phyloP scores from a whole-genome alignment of 2,113 vertebrate species.

The Semicossyphus pulcher region DNA sequence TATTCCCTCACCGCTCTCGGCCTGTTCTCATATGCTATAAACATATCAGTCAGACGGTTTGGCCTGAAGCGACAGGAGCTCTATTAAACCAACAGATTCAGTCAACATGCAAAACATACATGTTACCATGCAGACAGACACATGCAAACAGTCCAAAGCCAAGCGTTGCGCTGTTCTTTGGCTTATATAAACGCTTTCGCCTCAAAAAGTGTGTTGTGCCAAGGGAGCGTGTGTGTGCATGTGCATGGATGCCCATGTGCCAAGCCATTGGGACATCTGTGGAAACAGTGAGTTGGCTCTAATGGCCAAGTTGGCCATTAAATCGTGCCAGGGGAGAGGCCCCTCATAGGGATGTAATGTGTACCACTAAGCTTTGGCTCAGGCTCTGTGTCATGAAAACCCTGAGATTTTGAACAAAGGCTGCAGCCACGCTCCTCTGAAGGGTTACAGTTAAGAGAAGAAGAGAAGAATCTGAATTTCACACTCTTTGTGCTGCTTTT shows the following conservation, averaged over 20 bases:
- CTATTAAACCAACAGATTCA: not conserved
- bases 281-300: conserved; percentile 54
- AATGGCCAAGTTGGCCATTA: conserved; percentile 71
- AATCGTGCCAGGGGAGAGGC: conserved; percentile 58
- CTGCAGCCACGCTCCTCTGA: conserved; percentile 20
- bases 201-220: conserved; percentile 17
- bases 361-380: conserved; percentile 64
- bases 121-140: conserved; percentile 50
- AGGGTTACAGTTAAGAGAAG: not conserved
- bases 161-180: conserved; percentile 22
- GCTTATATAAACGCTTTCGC: conserved; percentile 30
- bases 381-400: conserved; percentile 3
- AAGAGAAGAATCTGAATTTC: not conserved
- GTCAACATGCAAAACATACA: conserved; percentile 24
- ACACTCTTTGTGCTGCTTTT: not conserved
- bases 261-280: conserved; percentile 71
- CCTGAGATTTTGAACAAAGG: conserved; percentile 18
- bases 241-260: conserved; percentile 57
- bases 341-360: conserved; percentile 69
- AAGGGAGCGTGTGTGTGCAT: conserved; percentile 51
- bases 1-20: not conserved
- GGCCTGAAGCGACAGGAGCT: conserved; percentile 14
- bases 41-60: conserved; percentile 33
- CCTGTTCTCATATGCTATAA: conserved; percentile 13
- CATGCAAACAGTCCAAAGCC: conserved; percentile 23